A percentile compares a stretch with the other conserved stretches of the same genome.
phyloP scores from a whole-genome alignment of 92 coral and sea anemone species.

The Palythoa caribaeorum region DNA sequence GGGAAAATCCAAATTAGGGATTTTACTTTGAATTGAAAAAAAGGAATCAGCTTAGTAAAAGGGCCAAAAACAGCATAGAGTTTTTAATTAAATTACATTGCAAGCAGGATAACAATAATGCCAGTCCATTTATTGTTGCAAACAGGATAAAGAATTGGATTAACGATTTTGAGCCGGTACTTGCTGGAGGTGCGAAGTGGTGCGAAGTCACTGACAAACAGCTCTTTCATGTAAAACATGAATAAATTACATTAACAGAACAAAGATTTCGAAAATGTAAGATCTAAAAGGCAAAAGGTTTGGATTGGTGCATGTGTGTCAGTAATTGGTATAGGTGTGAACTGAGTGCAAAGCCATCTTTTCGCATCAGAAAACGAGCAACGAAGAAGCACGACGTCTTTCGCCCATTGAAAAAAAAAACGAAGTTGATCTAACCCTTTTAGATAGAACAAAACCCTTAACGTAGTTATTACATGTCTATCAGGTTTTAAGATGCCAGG shows the following conservation, averaged over 20 bases:
- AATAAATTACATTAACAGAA: constrained; percentile 34
- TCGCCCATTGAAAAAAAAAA: background rate
- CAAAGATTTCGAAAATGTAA: constrained; percentile 24
- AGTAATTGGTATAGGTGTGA: constrained; percentile 43
- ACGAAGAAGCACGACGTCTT: background rate
- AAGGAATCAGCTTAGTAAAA: background rate
- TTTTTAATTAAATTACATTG: constrained; percentile 45
- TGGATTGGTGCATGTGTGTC: background rate
- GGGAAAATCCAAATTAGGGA: background rate
- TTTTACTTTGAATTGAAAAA: background rate
- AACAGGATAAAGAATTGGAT: constrained; percentile 8
- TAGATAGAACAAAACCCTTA: constrained; percentile 7
- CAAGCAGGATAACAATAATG: constrained; percentile 15
- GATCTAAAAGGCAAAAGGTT: background rate
- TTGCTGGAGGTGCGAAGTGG: constrained; percentile 35
- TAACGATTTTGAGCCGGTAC: constrained; percentile 24
- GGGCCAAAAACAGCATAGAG: background rate
- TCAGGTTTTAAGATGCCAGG: background rate
- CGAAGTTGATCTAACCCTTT: background rate
- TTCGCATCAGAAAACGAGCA: background rate
- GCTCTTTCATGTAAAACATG: constrained; percentile 27
- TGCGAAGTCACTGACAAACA: constrained; percentile 20
- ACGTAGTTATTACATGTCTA: background rate
- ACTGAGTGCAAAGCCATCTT: constrained; percentile 9
- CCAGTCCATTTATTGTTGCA: constrained; percentile 8